Evolutionary conservation across 2,797 vertebrate genomes (phyloP).

Genomic region (Syngnathus rostellatus): DNA sequence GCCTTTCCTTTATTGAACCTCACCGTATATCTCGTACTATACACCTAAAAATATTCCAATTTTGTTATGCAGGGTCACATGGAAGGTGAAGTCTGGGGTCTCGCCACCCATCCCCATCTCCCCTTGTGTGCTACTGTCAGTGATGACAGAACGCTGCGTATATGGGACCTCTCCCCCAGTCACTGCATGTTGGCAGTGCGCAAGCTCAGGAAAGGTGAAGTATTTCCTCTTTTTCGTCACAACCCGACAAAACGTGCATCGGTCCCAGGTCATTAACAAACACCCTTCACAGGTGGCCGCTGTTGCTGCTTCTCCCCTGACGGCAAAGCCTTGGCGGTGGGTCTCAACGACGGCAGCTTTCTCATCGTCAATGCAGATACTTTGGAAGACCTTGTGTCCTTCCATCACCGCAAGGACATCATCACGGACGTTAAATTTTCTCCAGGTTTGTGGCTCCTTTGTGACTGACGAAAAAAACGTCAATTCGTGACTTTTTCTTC

Average conservation of each 20-base stretch:
- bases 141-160: conserved; percentile 96
- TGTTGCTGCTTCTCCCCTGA: conserved; percentile 98
- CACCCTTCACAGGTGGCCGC: conserved; percentile 76
- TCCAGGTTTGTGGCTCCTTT: conserved; percentile 74
- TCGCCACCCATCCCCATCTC: conserved; percentile 94
- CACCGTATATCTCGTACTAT: neutral
- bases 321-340: conserved; percentile 92
- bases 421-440: conserved; percentile 97
- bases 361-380: conserved; percentile 96
- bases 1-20: neutral
- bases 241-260: conserved; percentile 11
- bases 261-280: conserved; percentile 21
- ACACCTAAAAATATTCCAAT: conserved; percentile 6
- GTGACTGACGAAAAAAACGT: neutral
- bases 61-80: conserved; percentile 84
- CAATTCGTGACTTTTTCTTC: neutral
- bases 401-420: conserved; percentile 95
- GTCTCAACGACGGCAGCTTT: conserved; percentile 94
- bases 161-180: conserved; percentile 98
- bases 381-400: conserved; percentile 94
- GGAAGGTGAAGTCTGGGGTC: conserved; percentile 98
- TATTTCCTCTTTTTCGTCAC: conserved; percentile 2
- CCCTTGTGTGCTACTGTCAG: conserved; percentile 98
- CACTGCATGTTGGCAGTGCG: conserved; percentile 99
- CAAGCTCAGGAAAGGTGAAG: conserved; percentile 93